phyloP scores from a whole-genome alignment of 2,888 invertebrate species.

The Ceramica pisi region DNA sequence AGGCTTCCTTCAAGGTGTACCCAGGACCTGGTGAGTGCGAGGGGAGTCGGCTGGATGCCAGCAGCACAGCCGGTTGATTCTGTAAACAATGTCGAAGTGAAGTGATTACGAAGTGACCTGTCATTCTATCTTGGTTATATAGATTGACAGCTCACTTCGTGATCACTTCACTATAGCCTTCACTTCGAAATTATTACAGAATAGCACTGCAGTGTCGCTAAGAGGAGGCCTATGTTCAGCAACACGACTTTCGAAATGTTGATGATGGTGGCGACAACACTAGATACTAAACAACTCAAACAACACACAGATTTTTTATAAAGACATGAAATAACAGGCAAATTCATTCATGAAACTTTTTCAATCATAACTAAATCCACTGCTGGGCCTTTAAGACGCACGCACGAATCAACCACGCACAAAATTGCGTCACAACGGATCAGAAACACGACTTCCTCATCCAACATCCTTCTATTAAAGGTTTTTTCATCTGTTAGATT shows the following conservation, averaged over 20 bases:
- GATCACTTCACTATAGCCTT: too few species aligned
- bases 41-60: too few species aligned
- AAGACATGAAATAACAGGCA: constrained; percentile 22
- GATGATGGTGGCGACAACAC: background rate
- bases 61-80: background rate
- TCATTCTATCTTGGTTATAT: too few species aligned
- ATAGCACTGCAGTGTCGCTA: too few species aligned
- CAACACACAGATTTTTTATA: too few species aligned
- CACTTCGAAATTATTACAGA: too few species aligned
- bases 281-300: background rate
- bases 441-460: constrained; percentile 24
- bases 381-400: constrained; percentile 2
- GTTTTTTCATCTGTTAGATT: constrained; percentile 14
- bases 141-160: too few species aligned
- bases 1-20: background rate
- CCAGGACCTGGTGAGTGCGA: background rate
- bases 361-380: constrained; percentile 17
- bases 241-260: background rate
- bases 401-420: constrained; percentile 9
- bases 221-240: background rate
- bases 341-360: constrained; percentile 36
- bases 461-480: constrained; percentile 29
- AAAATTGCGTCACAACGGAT: constrained; percentile 34
- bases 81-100: too few species aligned
- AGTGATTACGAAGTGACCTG: too few species aligned